These are phyloP conservation scores for Xanthorhoe spadicearia DNA, from an alignment of 2,888 invertebrate genomes.

Conservation along the genomic window DNA sequence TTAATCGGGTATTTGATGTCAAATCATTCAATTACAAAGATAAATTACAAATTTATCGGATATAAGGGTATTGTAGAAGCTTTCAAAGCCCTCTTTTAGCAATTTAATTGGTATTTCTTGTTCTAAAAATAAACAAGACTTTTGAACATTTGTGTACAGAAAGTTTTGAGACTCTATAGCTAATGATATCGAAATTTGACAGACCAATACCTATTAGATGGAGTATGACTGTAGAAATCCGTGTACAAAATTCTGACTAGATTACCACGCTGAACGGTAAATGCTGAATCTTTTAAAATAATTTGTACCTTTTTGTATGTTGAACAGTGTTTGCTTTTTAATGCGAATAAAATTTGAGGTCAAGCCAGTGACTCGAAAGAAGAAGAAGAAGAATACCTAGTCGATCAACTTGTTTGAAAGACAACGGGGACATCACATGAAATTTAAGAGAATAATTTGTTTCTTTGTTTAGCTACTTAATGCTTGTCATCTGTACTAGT, in stretches of 20 bases:
- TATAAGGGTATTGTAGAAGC: not conserved
- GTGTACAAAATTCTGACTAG: no score
- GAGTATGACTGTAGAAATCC: no score
- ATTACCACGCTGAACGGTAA: no score
- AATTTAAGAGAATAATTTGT: slow-evolving; percentile 24
- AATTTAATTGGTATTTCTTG: slow-evolving; percentile 11
- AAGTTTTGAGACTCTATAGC: not conserved
- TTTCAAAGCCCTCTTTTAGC: not conserved
- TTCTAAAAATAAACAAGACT: not conserved
- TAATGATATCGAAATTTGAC: no score
- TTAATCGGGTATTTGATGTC: slow-evolving; percentile 54
- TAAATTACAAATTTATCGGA: slow-evolving; percentile 12
- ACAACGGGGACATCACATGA: slow-evolving; percentile 6
- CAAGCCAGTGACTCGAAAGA: no score
- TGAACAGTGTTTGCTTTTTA: not conserved
- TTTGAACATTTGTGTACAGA: not conserved
- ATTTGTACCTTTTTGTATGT: not conserved
- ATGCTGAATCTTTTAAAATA: no score
- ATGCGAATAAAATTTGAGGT: no score
- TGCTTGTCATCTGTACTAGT: slow-evolving; percentile 55
- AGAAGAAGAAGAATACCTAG: no score
- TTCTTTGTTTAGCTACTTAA: slow-evolving; percentile 35
- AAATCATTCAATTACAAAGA: slow-evolving; percentile 30
- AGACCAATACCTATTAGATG: no score
- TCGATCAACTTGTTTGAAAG: slow-evolving; percentile 14